Evolutionary conservation across 1,140 invertebrate species (phyloP), one percentile per base, ranked within the genome.

Genomic region (Pygmarrhopalites habei): DNA sequence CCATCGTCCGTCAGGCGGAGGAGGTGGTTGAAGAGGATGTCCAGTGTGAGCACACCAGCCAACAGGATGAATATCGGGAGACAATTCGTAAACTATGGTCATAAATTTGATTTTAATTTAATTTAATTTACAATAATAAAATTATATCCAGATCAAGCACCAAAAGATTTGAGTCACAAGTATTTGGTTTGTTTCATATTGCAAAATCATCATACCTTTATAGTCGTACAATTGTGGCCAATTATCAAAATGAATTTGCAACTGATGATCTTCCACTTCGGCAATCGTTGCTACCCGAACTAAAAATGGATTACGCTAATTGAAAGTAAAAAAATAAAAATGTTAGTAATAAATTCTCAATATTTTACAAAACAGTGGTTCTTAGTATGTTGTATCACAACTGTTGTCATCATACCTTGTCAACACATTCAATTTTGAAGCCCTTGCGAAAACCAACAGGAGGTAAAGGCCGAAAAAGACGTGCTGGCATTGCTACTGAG

Each of bases 391-490:
- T 35, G 5, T 35, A 35, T 35, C 32, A 35, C 15, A 7, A 35
- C 3, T 7, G 12, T 55, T 21, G 5, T 47, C 1, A 52, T 41
- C 35, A 15, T 53, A 66, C 64, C 43, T 86, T 87, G 75, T 97
- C 94, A 1, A 96, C 89, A 4, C 86, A 89, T 80, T 96, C 94
- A 1, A 96, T 75, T 75, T 89, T 89, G 89, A 94, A 92, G 17
- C 87, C 86, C 30, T 83, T 78, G 72, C 87, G 87, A 75, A 95
- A 96, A n/a, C 85, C 85, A 68, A 86, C 84, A 15, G 85, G 84
- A 41, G 84, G 80, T 21, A 88, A 80, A 55, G 86, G 83, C 74
- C 88, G 87, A 73, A 96, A 95, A 19, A 90, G 86, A 71, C 86
- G 77, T 0, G 84, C 81, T n/a, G 92, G 90, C 49, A 91, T 91